Evolutionary conservation across 2,888 invertebrate species (phyloP), one percentile per base, ranked within the genome.

Genomic region (Oligia fasciuncula): DNA sequence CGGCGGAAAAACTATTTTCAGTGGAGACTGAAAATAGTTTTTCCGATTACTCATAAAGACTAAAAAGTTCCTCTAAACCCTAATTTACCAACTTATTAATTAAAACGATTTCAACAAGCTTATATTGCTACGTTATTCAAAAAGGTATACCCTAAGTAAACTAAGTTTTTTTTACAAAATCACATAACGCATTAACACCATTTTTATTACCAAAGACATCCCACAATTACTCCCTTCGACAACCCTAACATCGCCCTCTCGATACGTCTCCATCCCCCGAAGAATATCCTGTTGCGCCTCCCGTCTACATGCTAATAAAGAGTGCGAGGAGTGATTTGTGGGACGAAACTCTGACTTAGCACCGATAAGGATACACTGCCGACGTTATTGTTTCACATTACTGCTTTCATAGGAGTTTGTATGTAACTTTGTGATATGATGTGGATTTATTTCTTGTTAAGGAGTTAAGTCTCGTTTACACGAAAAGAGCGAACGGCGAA

Each of bases 241-340:
- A 89, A 49, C 89, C 89, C 89, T 89, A 81, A 43, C 68, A 14
- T 49, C 89, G 92, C 93, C 94, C 93, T 90, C 89, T 93, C 92
- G 92, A 94, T 94, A 93, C 93, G 91, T 94, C 94, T 94, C 93
- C 91, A 95, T 95, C 94, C 95, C 94, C 93, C 89, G 87, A 92
- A 93, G 94, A 95, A 95, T 95, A 95, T 96, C 96, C 95, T 96
- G 96, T 96, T 96, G 96, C 95, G 94, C 93, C 93, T 93, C 92
- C 91, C 93, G 94, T 94, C 95, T 95, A 94, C 95, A 96, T 92
- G 92, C 91, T 95, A 95, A 96, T 96, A 96, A 95, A 95, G 95
- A 94, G 92, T 92, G 90, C 88, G 91, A 65, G 94, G 92, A 94
- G 94, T 95, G 95, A 96, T 96, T 96, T 95, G 94, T 93, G 91